Percentiles rank a stretch among this genome's conserved stretches.
Conservation (phyloP, 2,113 vertebrate species). For the Parotia lawesii region DNA sequence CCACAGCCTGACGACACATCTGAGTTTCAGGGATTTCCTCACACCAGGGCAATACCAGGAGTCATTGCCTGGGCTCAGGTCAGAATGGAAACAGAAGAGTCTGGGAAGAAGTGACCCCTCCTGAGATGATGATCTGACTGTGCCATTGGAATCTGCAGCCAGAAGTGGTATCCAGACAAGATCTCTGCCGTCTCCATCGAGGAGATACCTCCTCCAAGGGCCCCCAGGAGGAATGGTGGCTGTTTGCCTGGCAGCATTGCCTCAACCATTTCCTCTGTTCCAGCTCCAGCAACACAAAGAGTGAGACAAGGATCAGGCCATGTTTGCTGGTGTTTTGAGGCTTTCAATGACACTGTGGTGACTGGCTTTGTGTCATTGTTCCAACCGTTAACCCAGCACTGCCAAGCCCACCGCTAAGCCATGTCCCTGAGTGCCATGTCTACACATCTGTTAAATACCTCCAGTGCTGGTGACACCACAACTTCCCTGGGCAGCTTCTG, state of each 20-base stretch:
- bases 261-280: background rate
- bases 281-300: background rate
- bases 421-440: background rate
- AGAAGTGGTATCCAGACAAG: background rate
- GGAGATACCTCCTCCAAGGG: background rate
- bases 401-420: background rate
- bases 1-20: background rate
- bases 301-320: rapidly evolving
- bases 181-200: background rate
- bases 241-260: background rate
- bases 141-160: background rate
- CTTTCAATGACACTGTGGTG: background rate
- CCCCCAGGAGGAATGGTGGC: background rate
- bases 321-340: background rate
- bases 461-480: background rate
- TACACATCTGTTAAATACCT: background rate
- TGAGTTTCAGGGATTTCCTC: background rate
- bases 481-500: background rate
- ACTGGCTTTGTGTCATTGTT: background rate
- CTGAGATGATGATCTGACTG: background rate
- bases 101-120: background rate
- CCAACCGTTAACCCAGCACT: background rate
- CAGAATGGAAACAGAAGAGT: background rate
- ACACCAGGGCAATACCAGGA: background rate
- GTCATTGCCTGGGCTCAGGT: background rate